Evolutionary conservation across 2,888 invertebrate genomes (phyloP).

Genomic region (Coremacera marginata): DNA sequence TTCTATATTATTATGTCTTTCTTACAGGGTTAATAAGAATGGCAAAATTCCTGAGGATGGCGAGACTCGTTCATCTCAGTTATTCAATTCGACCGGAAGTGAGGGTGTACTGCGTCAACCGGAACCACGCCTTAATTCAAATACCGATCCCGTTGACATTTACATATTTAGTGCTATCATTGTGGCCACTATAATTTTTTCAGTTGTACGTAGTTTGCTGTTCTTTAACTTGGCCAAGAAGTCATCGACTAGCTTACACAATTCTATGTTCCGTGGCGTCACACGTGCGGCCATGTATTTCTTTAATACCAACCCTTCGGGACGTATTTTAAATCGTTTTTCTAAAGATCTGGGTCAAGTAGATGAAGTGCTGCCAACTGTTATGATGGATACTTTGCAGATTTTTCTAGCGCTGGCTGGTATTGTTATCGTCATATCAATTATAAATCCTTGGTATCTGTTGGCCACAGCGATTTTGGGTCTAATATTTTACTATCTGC

Average conservation of each 20-base stretch:
- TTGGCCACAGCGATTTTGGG: conserved; percentile 79
- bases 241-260: conserved; percentile 84
- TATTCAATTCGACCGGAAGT: conserved; percentile 4
- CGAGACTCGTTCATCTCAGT: not conserved
- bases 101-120: not conserved
- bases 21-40: conserved; percentile 62
- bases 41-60: conserved; percentile 40
- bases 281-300: conserved; percentile 86
- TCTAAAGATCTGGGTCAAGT: conserved; percentile 85
- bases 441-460: conserved; percentile 81
- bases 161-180: conserved; percentile 71
- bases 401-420: conserved; percentile 84
- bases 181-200: conserved; percentile 66
- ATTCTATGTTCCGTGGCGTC: conserved; percentile 84
- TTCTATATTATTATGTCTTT: too few relatives aligned
- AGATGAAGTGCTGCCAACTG: conserved; percentile 68
- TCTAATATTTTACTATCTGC: conserved; percentile 80
- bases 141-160: conserved; percentile 63
- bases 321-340: conserved; percentile 87
- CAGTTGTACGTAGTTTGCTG: conserved; percentile 66
- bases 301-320: conserved; percentile 89
- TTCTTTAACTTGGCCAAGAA: conserved; percentile 76
- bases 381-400: conserved; percentile 72
- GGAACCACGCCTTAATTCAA: conserved; percentile 40
- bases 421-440: conserved; percentile 81